Percentiles rank a stretch among this genome's conserved stretches.
Conservation (phyloP, 2,888 invertebrate species). For the Macrophya annulata region DNA sequence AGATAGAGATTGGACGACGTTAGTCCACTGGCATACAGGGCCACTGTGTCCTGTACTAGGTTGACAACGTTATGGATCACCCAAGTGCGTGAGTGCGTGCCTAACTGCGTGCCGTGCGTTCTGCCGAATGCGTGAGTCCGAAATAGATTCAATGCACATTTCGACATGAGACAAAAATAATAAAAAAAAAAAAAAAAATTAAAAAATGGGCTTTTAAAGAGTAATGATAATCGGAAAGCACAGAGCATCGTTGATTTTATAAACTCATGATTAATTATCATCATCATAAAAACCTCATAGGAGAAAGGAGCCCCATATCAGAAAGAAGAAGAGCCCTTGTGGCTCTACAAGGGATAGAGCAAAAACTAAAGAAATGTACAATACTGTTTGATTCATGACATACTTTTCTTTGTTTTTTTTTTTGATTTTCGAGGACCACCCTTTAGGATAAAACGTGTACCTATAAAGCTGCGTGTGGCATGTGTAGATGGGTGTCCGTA, state of each 20-base stretch:
- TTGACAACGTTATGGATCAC: conserved; percentile 76
- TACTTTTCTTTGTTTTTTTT: too few species aligned
- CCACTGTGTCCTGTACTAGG: conserved; percentile 51
- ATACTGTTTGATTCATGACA: too few species aligned
- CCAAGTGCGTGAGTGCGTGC: conserved; percentile 65
- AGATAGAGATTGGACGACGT: conserved; percentile 43
- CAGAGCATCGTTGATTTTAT: neutral
- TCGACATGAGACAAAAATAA: neutral
- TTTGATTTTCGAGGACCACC: neutral
- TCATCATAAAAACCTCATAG: neutral
- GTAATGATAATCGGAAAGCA: conserved; percentile 2
- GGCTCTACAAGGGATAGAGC: neutral
- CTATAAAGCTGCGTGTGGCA: neutral
- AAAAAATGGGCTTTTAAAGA: conserved; percentile 3
- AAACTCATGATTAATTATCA: neutral
- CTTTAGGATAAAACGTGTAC: neutral
- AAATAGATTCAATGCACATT: conserved; percentile 9
- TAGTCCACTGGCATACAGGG: neutral
- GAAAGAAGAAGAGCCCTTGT: too few species aligned
- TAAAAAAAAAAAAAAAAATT: too few species aligned
- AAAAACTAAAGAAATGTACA: neutral
- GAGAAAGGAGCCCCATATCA: too few species aligned
- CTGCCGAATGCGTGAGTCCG: conserved; percentile 19
- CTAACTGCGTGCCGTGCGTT: conserved; percentile 36
- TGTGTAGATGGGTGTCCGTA: too few species aligned